Conservation (phyloP, 2,888 invertebrate genomes). For the Augiades crinisus region DNA sequence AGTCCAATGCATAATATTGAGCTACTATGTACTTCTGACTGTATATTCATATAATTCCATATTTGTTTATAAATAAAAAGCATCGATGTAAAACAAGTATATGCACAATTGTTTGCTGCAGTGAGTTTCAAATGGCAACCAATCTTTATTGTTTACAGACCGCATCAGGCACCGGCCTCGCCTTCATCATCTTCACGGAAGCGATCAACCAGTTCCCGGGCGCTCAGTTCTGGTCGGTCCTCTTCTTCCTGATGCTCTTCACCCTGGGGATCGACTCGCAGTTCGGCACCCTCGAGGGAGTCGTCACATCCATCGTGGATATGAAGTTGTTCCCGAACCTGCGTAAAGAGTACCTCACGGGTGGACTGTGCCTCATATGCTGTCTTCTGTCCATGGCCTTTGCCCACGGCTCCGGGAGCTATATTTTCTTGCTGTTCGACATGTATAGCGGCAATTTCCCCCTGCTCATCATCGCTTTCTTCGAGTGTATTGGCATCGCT, state of each 20-base stretch:
- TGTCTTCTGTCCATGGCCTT: conserved; percentile 94
- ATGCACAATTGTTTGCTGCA: too few species aligned
- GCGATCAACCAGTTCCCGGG: conserved; percentile 99
- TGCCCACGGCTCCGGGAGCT: conserved; percentile 96
- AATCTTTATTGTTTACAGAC: conserved; percentile 83
- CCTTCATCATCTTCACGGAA: conserved; percentile 98
- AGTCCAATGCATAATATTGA: too few species aligned
- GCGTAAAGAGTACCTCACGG: conserved; percentile 93
- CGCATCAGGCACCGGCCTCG: conserved; percentile 97
- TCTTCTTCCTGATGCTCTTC: conserved; percentile 98
- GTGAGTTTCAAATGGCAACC: too few species aligned
- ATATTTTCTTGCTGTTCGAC: conserved; percentile 96
- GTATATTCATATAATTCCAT: too few species aligned
- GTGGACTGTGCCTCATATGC: conserved; percentile 89
- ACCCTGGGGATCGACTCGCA: conserved; percentile 98
- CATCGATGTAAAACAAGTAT: too few species aligned
- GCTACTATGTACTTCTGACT: too few species aligned
- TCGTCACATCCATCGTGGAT: conserved; percentile 97
- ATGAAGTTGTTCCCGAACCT: conserved; percentile 96
- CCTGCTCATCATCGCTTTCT: conserved; percentile 94
- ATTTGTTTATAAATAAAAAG: too few species aligned
- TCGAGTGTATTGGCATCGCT: conserved; percentile 95
- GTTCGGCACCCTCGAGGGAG: conserved; percentile 97
- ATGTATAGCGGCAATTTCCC: conserved; percentile 97
- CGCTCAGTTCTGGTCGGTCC: conserved; percentile 96